Percentiles rank a stretch among this genome's conserved stretches.
Evolutionary conservation across 2,888 invertebrate genomes (phyloP).

Genomic region (Thera obeliscata): DNA sequence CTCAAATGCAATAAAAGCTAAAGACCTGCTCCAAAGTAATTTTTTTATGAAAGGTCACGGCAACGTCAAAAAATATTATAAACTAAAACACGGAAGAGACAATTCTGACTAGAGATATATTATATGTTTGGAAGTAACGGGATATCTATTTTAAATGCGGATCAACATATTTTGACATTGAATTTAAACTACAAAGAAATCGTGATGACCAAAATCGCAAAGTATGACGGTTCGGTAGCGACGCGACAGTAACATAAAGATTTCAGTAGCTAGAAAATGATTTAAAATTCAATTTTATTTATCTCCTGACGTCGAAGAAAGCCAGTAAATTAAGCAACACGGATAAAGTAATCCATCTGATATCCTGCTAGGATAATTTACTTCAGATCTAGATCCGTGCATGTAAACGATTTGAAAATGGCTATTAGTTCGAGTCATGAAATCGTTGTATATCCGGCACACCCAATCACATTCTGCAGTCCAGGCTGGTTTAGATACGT

Average conservation of each 20-base stretch:
- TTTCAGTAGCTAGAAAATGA: too few relatives aligned
- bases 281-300: too few relatives aligned
- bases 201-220: conserved; percentile 16
- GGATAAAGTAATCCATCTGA: conserved; percentile 11
- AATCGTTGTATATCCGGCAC: conserved; percentile 43
- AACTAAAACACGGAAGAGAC: conserved; percentile 33
- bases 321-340: not conserved
- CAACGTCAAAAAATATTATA: conserved; percentile 18
- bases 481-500: conserved; percentile 25
- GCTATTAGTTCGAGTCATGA: conserved; percentile 31
- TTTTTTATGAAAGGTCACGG: conserved; percentile 34
- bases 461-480: conserved; percentile 40
- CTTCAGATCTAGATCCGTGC: conserved; percentile 28
- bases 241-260: not conserved
- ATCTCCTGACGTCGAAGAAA: too few relatives aligned
- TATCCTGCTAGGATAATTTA: conserved; percentile 23
- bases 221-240: not conserved
- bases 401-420: conserved; percentile 28
- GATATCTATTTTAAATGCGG: conserved; percentile 13
- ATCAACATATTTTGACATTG: conserved; percentile 17
- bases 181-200: conserved; percentile 17
- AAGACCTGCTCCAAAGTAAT: conserved; percentile 28
- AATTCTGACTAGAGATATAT: conserved; percentile 1
- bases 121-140: conserved; percentile 15
- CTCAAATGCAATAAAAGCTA: conserved; percentile 15